phyloP scores from a whole-genome alignment of 2,888 invertebrate species.

The Mythimna ferrago region DNA sequence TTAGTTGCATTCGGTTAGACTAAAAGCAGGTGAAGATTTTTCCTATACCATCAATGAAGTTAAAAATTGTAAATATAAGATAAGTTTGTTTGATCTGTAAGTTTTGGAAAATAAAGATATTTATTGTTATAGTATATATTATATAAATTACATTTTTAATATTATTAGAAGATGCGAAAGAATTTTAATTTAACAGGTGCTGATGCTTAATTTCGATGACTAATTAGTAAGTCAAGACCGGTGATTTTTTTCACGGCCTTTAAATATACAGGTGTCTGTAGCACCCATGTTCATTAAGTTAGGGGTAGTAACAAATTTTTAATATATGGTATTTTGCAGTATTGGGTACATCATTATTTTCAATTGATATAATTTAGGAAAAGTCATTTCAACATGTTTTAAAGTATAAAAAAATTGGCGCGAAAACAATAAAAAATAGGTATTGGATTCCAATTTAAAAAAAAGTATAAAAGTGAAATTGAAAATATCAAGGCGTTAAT shows the following conservation, averaged over 20 bases:
- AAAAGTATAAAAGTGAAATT: constrained; percentile 55
- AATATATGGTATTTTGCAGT: background rate
- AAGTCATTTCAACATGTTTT: background rate
- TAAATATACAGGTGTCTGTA: background rate
- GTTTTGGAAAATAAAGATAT: no score
- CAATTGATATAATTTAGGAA: background rate
- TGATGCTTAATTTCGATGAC: background rate
- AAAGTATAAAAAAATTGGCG: background rate
- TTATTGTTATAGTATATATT: no score
- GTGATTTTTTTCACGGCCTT: background rate
- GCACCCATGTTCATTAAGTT: background rate
- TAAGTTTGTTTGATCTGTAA: no score
- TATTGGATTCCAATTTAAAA: constrained; percentile 5
- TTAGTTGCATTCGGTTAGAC: background rate
- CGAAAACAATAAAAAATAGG: background rate
- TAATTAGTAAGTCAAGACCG: background rate
- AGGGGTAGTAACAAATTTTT: background rate
- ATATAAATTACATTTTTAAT: no score
- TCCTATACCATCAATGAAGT: no score
- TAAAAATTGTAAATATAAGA: no score
- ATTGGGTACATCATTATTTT: background rate
- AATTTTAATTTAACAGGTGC: background rate
- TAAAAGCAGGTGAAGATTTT: background rate
- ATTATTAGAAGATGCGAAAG: no score
- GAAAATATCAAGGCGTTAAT: constrained; percentile 65